These are phyloP conservation scores for Chelidonichthys spinosus DNA, from an alignment of 2,797 vertebrate genomes.

Conservation along the genomic window DNA sequence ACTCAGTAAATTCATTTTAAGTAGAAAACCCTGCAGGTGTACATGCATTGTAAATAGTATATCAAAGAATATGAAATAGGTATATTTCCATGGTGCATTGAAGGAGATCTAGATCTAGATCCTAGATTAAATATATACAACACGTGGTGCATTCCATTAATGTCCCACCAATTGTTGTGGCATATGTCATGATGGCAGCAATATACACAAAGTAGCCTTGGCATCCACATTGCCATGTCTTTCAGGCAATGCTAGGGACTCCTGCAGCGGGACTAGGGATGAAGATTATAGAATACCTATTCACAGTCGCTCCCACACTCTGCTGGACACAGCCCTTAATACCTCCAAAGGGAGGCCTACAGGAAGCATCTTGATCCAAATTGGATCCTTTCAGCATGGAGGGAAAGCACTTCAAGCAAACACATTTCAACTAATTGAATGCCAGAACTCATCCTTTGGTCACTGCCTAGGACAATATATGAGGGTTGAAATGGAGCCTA, in stretches of 20 bases:
- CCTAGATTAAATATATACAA: not conserved
- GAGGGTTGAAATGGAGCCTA: not conserved
- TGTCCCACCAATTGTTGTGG: slow-evolving; percentile 1
- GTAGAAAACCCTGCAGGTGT: not conserved
- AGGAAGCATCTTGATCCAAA: slow-evolving; percentile 3
- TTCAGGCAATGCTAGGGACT: not conserved
- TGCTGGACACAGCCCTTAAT: not conserved
- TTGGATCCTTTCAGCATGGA: not conserved
- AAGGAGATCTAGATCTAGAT: not conserved
- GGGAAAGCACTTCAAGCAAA: slow-evolving; percentile 4
- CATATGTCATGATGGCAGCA: not conserved
- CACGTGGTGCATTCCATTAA: not conserved
- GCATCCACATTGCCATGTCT: not conserved
- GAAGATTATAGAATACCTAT: not conserved
- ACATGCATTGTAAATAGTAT: not conserved
- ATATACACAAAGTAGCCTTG: not conserved
- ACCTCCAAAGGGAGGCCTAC: not conserved
- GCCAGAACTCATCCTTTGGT: not conserved
- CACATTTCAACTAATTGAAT: slow-evolving; percentile 2
- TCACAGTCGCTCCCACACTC: not conserved
- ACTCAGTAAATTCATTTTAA: not conserved
- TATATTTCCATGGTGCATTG: not conserved
- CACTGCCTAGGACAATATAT: not conserved
- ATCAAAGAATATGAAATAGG: not conserved
- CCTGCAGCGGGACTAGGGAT: not conserved